Evolutionary conservation across 2,113 vertebrate species (phyloP).

Genomic region (Gobiocypris rarus): DNA sequence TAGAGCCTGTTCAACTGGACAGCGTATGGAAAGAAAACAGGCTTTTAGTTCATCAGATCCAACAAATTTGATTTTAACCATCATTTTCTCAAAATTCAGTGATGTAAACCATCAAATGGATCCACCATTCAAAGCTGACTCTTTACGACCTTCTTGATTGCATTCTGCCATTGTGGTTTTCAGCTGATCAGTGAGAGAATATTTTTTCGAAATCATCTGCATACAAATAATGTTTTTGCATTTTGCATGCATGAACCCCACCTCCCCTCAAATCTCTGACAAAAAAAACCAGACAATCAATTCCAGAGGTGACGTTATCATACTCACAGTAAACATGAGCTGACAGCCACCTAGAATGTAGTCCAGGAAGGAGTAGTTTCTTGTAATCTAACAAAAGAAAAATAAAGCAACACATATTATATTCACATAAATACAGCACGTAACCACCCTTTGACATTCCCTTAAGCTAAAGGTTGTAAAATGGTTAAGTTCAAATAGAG

Average conservation of each 20-base stretch:
- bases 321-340: conserved; percentile 96
- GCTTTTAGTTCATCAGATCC: neutral
- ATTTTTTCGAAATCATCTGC: conserved; percentile 24
- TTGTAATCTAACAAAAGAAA: conserved; percentile 81
- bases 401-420: conserved; percentile 28
- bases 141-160: neutral
- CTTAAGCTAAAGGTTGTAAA: neutral
- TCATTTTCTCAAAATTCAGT: neutral
- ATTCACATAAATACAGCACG: neutral
- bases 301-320: neutral
- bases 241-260: conserved; percentile 15
- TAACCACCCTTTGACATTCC: neutral
- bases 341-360: conserved; percentile 98
- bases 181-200: neutral
- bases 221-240: conserved; percentile 20
- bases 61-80: conserved; percentile 3
- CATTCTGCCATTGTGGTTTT: conserved; percentile 4
- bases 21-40: neutral
- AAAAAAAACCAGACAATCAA: neutral
- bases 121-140: neutral
- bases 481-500: neutral
- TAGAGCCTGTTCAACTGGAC: conserved; percentile 49
- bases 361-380: conserved; percentile 96
- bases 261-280: neutral
- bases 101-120: neutral